phyloP scores from a whole-genome alignment of 1,140 invertebrate genomes.

The Rhynchophorus ferrugineus region DNA sequence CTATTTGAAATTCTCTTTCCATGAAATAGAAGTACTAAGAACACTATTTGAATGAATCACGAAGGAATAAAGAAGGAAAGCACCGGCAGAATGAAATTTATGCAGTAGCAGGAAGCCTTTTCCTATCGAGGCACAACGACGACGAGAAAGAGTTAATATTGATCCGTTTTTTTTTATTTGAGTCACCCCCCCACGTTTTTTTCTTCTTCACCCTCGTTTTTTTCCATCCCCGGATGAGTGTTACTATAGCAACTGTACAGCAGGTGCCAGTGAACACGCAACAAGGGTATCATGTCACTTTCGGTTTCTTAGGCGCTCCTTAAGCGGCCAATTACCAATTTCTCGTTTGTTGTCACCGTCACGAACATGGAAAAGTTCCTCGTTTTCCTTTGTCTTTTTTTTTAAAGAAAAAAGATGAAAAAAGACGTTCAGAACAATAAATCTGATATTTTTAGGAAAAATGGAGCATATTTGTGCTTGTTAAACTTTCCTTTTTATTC shows the following conservation, averaged over 20 bases:
- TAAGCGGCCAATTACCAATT: constrained; percentile 26
- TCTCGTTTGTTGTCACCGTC: constrained; percentile 19
- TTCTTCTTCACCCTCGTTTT: constrained; percentile 41
- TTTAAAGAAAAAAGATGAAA: background rate
- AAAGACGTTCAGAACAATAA: background rate
- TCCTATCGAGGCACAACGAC: constrained; percentile 6
- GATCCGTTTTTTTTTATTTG: constrained; percentile 45
- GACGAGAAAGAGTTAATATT: constrained; percentile 42
- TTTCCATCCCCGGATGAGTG: constrained; percentile 41
- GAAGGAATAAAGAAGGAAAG: too few relatives aligned
- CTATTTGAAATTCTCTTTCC: too few relatives aligned
- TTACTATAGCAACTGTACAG: constrained; percentile 42
- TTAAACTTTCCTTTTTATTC: background rate
- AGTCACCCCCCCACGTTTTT: constrained; percentile 43
- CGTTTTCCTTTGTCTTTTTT: constrained; percentile 3
- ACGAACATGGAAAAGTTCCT: constrained; percentile 14
- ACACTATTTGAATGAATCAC: too few relatives aligned
- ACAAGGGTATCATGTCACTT: constrained; percentile 35
- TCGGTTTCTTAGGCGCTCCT: constrained; percentile 34
- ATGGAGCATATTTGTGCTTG: background rate
- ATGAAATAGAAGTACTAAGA: too few relatives aligned
- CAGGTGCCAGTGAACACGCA: constrained; percentile 39
- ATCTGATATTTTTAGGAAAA: background rate
- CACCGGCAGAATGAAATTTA: constrained; percentile 32
- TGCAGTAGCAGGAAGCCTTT: constrained; percentile 26